Conservation (phyloP, 2,888 invertebrate genomes). For the Papilio gigon region DNA sequence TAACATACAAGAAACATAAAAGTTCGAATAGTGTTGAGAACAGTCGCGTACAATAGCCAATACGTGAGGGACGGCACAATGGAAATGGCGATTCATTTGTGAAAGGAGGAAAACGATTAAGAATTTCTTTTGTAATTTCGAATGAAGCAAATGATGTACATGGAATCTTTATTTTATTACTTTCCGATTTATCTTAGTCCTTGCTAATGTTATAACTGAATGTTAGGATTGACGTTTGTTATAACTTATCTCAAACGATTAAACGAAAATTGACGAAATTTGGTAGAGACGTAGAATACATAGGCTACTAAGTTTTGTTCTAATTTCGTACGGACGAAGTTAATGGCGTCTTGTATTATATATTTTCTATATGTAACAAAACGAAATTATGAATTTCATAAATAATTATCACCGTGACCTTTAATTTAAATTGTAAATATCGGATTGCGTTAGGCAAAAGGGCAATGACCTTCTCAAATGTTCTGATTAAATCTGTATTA, state of each 20-base stretch:
- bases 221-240: too few species aligned
- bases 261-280: too few species aligned
- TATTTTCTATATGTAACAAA: not conserved
- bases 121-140: constrained; percentile 1
- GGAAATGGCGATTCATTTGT: constrained; percentile 28
- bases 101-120: constrained; percentile 23
- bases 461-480: too few species aligned
- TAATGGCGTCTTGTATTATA: not conserved
- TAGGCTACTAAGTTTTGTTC: too few species aligned
- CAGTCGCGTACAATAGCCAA: constrained; percentile 23
- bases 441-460: too few species aligned
- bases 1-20: constrained; percentile 9
- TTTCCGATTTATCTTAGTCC: not conserved
- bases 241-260: too few species aligned
- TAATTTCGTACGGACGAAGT: too few species aligned
- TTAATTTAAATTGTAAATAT: not conserved
- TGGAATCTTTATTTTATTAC: constrained; percentile 7
- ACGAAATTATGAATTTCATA: not conserved
- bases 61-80: constrained; percentile 26
- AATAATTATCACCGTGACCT: not conserved
- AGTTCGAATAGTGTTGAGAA: constrained; percentile 21
- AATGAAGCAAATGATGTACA: constrained; percentile 4
- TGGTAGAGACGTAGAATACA: too few species aligned
- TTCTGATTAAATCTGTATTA: too few species aligned
- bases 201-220: too few species aligned